Percentiles rank a stretch among this genome's conserved stretches.
Evolutionary conservation across 2,888 invertebrate genomes (phyloP).

Genomic region (Thymelicus acteon): DNA sequence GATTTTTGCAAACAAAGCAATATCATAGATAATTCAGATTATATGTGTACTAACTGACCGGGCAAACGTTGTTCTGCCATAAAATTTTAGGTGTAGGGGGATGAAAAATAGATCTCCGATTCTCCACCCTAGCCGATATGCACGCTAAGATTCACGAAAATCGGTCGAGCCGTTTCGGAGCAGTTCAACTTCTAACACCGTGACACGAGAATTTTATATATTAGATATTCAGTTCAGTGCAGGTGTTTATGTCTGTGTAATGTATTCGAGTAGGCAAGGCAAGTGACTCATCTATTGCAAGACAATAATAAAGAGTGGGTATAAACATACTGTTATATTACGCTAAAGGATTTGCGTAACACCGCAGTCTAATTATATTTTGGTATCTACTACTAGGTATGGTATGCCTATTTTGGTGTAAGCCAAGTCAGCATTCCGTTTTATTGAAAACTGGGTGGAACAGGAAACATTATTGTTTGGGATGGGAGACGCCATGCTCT

Average conservation of each 20-base stretch:
- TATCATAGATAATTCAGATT: not conserved
- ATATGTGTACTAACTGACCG: too few relatives aligned
- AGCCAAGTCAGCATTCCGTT: slow-evolving; percentile 30
- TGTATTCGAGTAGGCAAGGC: not conserved
- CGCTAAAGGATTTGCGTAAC: not conserved
- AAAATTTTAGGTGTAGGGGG: too few relatives aligned
- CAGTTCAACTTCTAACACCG: too few relatives aligned
- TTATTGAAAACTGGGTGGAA: slow-evolving; percentile 50
- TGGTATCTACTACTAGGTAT: not conserved
- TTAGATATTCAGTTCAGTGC: not conserved
- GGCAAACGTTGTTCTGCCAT: too few relatives aligned
- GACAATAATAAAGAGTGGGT: slow-evolving; percentile 24
- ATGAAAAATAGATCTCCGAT: too few relatives aligned
- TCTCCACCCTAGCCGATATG: too few relatives aligned
- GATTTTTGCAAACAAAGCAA: too few relatives aligned
- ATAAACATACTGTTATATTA: slow-evolving; percentile 6
- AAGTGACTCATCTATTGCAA: slow-evolving; percentile 12
- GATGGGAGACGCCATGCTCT: slow-evolving; percentile 52
- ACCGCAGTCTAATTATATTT: not conserved
- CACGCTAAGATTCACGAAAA: too few relatives aligned
- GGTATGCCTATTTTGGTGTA: not conserved
- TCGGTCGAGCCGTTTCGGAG: too few relatives aligned
- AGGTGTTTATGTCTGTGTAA: not conserved
- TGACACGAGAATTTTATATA: too few relatives aligned
- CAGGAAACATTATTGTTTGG: slow-evolving; percentile 62